Percentiles rank a stretch among this genome's conserved stretches.
Evolutionary conservation across 1,140 invertebrate genomes (phyloP).

Genomic region (Dreissena polymorpha): DNA sequence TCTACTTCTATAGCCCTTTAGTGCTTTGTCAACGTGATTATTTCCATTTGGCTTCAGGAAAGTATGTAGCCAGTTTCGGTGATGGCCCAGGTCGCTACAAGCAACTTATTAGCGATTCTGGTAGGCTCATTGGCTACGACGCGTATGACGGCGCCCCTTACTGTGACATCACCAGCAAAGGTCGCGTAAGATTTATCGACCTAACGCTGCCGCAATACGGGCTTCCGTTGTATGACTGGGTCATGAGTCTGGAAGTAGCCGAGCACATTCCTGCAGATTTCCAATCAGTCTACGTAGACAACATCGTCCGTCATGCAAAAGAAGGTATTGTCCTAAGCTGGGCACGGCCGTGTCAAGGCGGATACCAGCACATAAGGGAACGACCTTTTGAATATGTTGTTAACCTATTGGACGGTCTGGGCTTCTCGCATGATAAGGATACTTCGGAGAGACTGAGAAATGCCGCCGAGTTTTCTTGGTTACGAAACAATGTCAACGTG

Average conservation of each 20-base stretch:
- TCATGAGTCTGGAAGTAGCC: conserved; percentile 57
- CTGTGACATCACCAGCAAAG: conserved; percentile 46
- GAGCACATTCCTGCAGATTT: conserved; percentile 54
- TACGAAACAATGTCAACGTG: conserved; percentile 32
- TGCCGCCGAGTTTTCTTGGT: conserved; percentile 19
- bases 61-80: conserved; percentile 52
- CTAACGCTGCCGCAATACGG: conserved; percentile 56
- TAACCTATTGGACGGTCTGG: conserved; percentile 11
- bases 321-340: conserved; percentile 57
- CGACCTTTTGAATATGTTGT: conserved; percentile 12
- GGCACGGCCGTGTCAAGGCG: conserved; percentile 31
- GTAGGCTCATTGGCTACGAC: conserved; percentile 34
- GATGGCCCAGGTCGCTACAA: conserved; percentile 56
- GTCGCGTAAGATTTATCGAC: conserved; percentile 51
- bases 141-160: conserved; percentile 57
- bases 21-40: no score
- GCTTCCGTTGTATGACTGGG: conserved; percentile 58
- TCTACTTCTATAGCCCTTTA: no score
- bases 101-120: conserved; percentile 11
- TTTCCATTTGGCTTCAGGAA: conserved; percentile 1
- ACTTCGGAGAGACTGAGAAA: neutral
- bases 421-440: conserved; percentile 11
- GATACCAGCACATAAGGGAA: conserved; percentile 39
- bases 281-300: conserved; percentile 50
- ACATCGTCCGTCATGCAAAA: conserved; percentile 52